Conservation (phyloP, 2,113 vertebrate species). For the Tiliqua scincoides region DNA sequence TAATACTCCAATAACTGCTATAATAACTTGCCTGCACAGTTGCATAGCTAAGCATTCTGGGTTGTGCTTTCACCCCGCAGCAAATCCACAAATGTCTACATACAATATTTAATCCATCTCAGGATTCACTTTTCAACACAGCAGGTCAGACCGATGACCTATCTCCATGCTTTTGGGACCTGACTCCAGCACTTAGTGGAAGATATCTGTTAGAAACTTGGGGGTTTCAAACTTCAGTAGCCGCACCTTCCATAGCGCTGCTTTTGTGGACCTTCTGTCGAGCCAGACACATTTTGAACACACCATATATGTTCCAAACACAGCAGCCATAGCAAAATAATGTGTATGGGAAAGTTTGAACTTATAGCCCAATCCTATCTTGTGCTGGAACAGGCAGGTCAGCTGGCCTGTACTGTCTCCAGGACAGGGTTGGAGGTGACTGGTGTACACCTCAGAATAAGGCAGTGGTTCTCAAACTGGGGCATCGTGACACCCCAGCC, state of each 20-base stretch:
- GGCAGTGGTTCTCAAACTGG: too few species aligned
- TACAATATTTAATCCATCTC: neutral
- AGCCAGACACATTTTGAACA: neutral
- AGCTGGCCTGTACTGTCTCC: too few species aligned
- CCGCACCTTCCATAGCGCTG: neutral
- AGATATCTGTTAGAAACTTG: neutral
- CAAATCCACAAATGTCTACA: neutral
- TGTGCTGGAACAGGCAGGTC: too few species aligned
- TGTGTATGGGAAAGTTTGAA: neutral
- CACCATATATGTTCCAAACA: too few species aligned
- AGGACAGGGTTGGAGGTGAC: too few species aligned
- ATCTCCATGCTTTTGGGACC: too few species aligned
- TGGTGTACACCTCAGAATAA: too few species aligned
- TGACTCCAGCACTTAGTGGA: too few species aligned
- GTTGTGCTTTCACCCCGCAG: constrained; percentile 12
- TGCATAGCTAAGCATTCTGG: neutral
- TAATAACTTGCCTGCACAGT: constrained; percentile 13
- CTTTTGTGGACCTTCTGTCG: neutral
- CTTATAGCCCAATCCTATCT: too few species aligned
- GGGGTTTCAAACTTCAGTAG: neutral
- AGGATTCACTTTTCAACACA: neutral
- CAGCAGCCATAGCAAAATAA: too few species aligned
- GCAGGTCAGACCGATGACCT: neutral
- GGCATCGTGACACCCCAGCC: too few species aligned
- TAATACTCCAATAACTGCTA: neutral